A percentile compares a stretch with the other conserved stretches of the same genome.
These are phyloP conservation scores for Leuctra nigra DNA, from an alignment of 2,888 invertebrate species.

Conservation along the genomic window DNA sequence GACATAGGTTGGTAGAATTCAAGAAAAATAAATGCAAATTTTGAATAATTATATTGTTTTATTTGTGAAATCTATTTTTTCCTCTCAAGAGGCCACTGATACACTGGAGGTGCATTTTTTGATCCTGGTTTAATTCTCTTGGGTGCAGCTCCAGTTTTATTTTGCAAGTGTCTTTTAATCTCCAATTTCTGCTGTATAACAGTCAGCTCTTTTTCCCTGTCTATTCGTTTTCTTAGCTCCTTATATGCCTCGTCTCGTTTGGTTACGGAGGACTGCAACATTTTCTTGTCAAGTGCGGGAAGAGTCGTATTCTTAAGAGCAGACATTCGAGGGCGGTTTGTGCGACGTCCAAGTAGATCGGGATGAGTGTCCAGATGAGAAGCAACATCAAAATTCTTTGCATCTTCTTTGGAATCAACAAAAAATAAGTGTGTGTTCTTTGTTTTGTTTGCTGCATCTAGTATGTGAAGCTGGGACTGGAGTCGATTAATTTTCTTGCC, in stretches of 20 bases:
- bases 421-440: slow-evolving; percentile 76
- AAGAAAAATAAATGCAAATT: too few relatives aligned
- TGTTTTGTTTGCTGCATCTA: slow-evolving; percentile 61
- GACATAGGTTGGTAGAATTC: too few relatives aligned
- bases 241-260: slow-evolving; percentile 59
- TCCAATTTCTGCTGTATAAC: slow-evolving; percentile 75
- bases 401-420: slow-evolving; percentile 56
- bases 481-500: slow-evolving; percentile 66
- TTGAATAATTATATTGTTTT: too few relatives aligned
- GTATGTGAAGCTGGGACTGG: slow-evolving; percentile 73
- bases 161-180: slow-evolving; percentile 59
- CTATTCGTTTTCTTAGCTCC: slow-evolving; percentile 67
- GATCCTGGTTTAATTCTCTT: slow-evolving; percentile 57
- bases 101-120: slow-evolving; percentile 63
- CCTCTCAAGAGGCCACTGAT: slow-evolving; percentile 73
- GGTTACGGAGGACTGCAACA: slow-evolving; percentile 47
- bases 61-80: too few relatives aligned
- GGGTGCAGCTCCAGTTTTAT: slow-evolving; percentile 50
- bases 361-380: slow-evolving; percentile 70
- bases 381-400: slow-evolving; percentile 57
- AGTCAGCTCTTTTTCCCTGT: slow-evolving; percentile 67
- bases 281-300: slow-evolving; percentile 33
- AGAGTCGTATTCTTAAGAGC: slow-evolving; percentile 29
- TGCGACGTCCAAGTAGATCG: slow-evolving; percentile 56
- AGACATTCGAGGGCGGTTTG: slow-evolving; percentile 34